Evolutionary conservation across 2,888 invertebrate genomes (phyloP).

Genomic region (Agrochola litura): DNA sequence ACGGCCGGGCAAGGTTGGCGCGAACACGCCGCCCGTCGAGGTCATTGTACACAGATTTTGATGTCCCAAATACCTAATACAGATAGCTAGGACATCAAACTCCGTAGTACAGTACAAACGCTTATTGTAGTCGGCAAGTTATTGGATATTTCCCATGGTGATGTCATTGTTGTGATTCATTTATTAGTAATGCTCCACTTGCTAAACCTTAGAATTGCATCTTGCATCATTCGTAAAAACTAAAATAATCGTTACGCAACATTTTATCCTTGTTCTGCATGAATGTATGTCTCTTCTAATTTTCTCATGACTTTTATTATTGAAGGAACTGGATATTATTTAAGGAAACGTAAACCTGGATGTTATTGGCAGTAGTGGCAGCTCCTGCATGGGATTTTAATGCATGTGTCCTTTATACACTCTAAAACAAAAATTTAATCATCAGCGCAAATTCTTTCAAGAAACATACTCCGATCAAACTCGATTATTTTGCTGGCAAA

Average conservation of each 20-base stretch:
- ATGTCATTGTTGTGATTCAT: slow-evolving; percentile 68
- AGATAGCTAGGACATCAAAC: slow-evolving; percentile 70
- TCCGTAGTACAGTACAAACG: slow-evolving; percentile 56
- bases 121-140: slow-evolving; percentile 53
- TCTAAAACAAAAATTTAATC: background rate
- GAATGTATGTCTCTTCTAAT: background rate
- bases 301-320: background rate
- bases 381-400: background rate
- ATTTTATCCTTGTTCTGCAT: slow-evolving; percentile 18
- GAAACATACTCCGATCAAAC: background rate
- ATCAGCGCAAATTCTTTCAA: background rate
- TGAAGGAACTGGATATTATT: background rate
- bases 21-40: slow-evolving; percentile 81
- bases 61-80: slow-evolving; percentile 87
- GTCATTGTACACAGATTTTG: slow-evolving; percentile 86
- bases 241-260: slow-evolving; percentile 46
- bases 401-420: background rate
- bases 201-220: slow-evolving; percentile 47
- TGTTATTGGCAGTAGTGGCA: background rate
- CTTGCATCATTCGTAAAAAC: slow-evolving; percentile 51
- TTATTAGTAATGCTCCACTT: slow-evolving; percentile 59
- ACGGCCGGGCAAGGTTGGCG: slow-evolving; percentile 80
- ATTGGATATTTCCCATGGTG: slow-evolving; percentile 67
- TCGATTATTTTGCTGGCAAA: background rate
- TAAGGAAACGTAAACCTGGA: background rate